Conservation (phyloP, 1,140 invertebrate species). For the Agrilus planipennis region DNA sequence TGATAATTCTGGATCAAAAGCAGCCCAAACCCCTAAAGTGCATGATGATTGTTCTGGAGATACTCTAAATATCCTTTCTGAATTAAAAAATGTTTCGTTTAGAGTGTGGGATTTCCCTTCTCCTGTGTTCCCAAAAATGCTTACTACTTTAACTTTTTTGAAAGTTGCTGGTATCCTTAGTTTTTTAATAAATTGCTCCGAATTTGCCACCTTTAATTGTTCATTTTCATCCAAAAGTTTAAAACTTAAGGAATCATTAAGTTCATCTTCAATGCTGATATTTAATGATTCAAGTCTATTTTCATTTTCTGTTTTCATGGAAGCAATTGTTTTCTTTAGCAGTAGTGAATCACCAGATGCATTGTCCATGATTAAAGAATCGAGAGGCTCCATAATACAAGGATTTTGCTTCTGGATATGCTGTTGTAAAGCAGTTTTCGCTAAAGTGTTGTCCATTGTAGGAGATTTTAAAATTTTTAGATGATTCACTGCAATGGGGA, state of each 20-base stretch:
- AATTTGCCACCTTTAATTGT: slow-evolving; percentile 4
- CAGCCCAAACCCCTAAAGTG: slow-evolving; percentile 72
- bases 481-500: slow-evolving; percentile 3
- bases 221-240: slow-evolving; percentile 10
- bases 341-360: slow-evolving; percentile 5
- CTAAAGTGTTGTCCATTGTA: neutral
- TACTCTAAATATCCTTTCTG: slow-evolving; percentile 62
- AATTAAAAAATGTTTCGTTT: slow-evolving; percentile 70
- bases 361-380: slow-evolving; percentile 7
- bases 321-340: too few species aligned
- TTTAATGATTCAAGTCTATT: slow-evolving; percentile 3
- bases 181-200: slow-evolving; percentile 7
- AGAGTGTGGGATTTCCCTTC: slow-evolving; percentile 77
- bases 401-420: slow-evolving; percentile 4
- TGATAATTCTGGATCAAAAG: slow-evolving; percentile 52
- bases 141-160: slow-evolving; percentile 64
- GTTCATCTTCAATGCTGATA: neutral
- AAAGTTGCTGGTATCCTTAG: slow-evolving; percentile 5
- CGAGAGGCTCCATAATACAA: slow-evolving; percentile 8
- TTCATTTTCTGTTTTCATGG: slow-evolving; percentile 1
- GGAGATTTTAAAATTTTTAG: neutral
- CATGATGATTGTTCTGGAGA: slow-evolving; percentile 60
- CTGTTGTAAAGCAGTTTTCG: neutral
- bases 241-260: slow-evolving; percentile 1
- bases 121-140: slow-evolving; percentile 79